Evolutionary conservation across 1,140 invertebrate species (phyloP), one percentile per base, ranked within the genome.

Genomic region (Xylocopa sonorina): DNA sequence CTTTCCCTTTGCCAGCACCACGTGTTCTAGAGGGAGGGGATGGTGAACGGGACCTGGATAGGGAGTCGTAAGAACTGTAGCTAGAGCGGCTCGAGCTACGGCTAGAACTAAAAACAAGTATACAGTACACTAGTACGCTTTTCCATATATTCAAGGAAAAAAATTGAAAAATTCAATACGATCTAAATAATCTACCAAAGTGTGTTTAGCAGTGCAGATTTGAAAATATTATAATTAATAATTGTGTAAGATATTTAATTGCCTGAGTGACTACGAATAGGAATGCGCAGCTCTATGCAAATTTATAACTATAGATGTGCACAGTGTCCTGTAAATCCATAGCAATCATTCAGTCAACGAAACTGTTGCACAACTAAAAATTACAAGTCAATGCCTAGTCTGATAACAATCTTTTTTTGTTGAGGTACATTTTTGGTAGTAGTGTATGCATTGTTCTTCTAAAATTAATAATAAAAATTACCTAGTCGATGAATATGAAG

Each of bases 401-500:
- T n/a, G n/a, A n/a, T n/a, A n/a, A n/a, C n/a, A n/a, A n/a, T n/a
- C n/a, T n/a, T n/a, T n/a, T n/a, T n/a, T n/a, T n/a, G n/a, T n/a
- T n/a, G n/a, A n/a, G n/a, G n/a, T n/a, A n/a, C n/a, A n/a, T n/a
- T n/a, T n/a, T n/a, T n/a, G n/a, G n/a, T n/a, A n/a, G n/a, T n/a
- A n/a, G n/a, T n/a, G n/a, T n/a, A n/a, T n/a, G n/a, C n/a, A n/a
- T n/a, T n/a, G 29, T 66, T 32, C 29, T 29, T 14, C 1, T 67
- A 32, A 1, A n/a, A 67, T 41, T 21, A 34, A 27, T n/a, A 32
- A 51, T n/a, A 43, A 46, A 29, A 34, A 27, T 66, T 93, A 96
- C 95, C 95, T 96, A 64, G 95, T 95, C 2, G 95, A 95, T 6
- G 95, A 95, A 88, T 96, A 96, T 9, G 95, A 96, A 64, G 96